Base-by-base conservation (phyloP, 1,140 invertebrate genomes). In the Diplogasteroides magnus region DNA sequence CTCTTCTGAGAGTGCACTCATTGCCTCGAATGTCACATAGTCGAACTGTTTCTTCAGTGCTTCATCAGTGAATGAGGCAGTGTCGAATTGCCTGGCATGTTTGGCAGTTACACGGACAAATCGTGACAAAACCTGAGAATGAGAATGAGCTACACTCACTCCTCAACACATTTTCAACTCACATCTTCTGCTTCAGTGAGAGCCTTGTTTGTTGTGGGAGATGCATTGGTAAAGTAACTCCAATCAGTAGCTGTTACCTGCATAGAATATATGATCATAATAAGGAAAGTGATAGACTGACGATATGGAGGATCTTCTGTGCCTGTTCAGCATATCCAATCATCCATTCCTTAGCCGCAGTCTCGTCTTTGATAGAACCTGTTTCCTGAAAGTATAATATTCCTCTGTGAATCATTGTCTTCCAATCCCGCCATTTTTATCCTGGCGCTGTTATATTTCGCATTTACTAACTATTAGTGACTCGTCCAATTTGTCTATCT, bases 101-200 rank as follows among this genome's bases (percentile, higher is more conserved):
- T 60, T 59, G n/a, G 74, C 67, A 26, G 71, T 75, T 27, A 68
- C 61, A 6, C 68, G 67, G 1, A 75, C 72, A 48, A 73, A 73
- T 23, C 60, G 61, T 2, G 69, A 25, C 31, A 73, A 61, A 0
- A 61, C 71, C 71, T 73, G 31, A 1, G 27, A 64, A n/a, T n/a
- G n/a, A n/a, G n/a, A n/a, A n/a, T n/a, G n/a, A n/a, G n/a, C n/a
- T n/a, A n/a, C n/a, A n/a, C n/a, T n/a, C n/a, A n/a, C n/a, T n/a
- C n/a, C n/a, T n/a, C n/a, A n/a, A n/a, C n/a, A n/a, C n/a, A n/a
- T n/a, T n/a, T n/a, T n/a, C 2, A 15, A 15, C 58, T 59, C 28
- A 75, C 74, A 23, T 75, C 64, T 71, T 75, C 74, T 32, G 74
- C 74, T 27, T 75, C 71, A 31, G 69, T 68, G 13, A 75, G 67